A percentile compares a stretch with the other conserved stretches of the same genome.
These are phyloP conservation scores for Cyprinella venusta DNA, from an alignment of 2,797 vertebrate species.

Conservation along the genomic window DNA sequence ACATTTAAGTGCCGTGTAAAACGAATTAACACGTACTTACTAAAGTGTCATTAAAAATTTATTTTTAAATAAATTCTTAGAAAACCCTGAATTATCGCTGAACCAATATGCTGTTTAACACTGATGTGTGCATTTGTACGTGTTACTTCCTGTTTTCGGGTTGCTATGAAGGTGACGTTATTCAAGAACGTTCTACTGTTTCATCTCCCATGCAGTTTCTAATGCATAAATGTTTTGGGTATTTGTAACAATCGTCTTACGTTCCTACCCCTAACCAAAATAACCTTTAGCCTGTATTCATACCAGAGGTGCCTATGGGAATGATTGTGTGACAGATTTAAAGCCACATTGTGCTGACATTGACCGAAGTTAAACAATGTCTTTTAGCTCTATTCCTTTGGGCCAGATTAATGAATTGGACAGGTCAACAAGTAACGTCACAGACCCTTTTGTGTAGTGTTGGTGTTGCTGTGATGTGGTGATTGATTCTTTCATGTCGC, in stretches of 20 bases:
- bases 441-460: conserved; percentile 19
- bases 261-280: background rate
- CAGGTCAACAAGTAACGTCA: conserved; percentile 40
- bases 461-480: conserved; percentile 37
- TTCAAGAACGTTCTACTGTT: background rate
- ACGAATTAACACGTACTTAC: background rate
- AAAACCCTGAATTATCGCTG: no score
- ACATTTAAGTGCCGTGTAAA: background rate
- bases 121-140: background rate
- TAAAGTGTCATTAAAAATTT: background rate
- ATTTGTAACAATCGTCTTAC: conserved; percentile 6
- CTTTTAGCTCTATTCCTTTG: conserved; percentile 12
- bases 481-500: conserved; percentile 30
- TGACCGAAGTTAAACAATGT: conserved; percentile 15
- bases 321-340: conserved; percentile 45
- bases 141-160: conserved; percentile 5
- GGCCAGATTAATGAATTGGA: conserved; percentile 4
- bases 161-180: background rate
- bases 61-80: background rate
- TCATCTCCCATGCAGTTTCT: background rate
- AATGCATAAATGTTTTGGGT: background rate
- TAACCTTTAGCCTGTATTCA: conserved; percentile 12
- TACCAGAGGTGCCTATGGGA: conserved; percentile 4
- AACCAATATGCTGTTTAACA: background rate
- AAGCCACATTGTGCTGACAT: background rate